Evolutionary conservation across 2,797 vertebrate species (phyloP).

Genomic region (Sebastes iracundus): DNA sequence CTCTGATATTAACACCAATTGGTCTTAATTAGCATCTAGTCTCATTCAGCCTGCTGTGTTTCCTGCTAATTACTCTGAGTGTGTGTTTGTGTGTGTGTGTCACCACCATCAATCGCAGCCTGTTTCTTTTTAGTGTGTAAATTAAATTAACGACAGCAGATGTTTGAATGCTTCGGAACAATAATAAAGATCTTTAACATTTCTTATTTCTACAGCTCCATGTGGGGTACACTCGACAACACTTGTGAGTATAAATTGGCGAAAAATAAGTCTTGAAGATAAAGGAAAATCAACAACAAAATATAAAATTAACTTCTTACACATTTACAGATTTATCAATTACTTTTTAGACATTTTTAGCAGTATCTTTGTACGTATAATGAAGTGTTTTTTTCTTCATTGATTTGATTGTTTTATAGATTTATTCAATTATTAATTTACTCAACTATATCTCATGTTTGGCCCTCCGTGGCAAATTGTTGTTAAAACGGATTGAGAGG

Average conservation of each 20-base stretch:
- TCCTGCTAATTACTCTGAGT: conserved; percentile 42
- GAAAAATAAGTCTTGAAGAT: background rate
- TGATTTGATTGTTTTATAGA: background rate
- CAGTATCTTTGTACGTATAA: background rate
- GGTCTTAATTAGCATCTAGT: conserved; percentile 43
- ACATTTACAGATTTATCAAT: background rate
- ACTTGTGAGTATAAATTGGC: background rate
- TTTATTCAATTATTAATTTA: background rate
- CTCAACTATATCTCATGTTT: background rate
- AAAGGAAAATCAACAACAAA: background rate
- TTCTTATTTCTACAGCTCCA: background rate
- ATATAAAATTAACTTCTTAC: background rate
- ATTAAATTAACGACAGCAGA: conserved; percentile 34
- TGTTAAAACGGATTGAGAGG: background rate
- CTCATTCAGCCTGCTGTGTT: conserved; percentile 32
- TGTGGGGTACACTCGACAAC: background rate
- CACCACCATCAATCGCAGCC: conserved; percentile 22
- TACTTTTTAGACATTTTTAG: background rate
- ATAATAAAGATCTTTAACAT: conserved; percentile 12
- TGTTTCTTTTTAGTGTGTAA: conserved; percentile 26
- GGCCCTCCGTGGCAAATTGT: background rate
- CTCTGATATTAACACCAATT: conserved; percentile 50
- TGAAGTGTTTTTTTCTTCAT: background rate
- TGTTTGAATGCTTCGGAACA: conserved; percentile 16
- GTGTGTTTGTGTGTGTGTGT: conserved; percentile 4